Conservation (phyloP, 1,140 invertebrate genomes). For the Nasonia vitripennis region DNA sequence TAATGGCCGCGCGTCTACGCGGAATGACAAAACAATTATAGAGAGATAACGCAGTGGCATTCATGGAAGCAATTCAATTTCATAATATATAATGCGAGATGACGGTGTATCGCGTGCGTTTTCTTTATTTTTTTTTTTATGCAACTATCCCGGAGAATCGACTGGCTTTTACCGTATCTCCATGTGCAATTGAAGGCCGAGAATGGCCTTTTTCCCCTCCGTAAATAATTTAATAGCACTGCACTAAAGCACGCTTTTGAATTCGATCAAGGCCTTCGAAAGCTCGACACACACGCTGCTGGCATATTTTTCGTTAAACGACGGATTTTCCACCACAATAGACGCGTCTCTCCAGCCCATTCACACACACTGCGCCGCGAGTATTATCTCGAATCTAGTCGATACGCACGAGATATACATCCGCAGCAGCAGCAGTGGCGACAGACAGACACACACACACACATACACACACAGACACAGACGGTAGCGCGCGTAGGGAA, state of each 20-base stretch:
- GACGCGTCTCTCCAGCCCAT: neutral
- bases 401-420: constrained; percentile 9
- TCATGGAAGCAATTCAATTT: neutral
- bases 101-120: neutral
- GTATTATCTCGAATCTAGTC: neutral
- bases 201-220: neutral
- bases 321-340: neutral
- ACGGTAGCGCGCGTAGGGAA: neutral
- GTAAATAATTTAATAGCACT: neutral
- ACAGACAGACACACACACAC: neutral
- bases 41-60: neutral
- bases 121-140: neutral
- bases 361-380: neutral
- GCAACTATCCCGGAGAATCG: too few relatives aligned
- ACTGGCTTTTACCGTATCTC: neutral
- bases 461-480: too few relatives aligned
- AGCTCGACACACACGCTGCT: too few relatives aligned
- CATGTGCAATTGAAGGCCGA: neutral
- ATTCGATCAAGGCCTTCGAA: neutral
- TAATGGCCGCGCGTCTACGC: neutral
- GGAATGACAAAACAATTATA: neutral
- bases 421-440: neutral
- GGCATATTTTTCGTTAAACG: neutral
- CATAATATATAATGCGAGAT: constrained; percentile 4
- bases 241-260: neutral